phyloP scores from a whole-genome alignment of 1,140 invertebrate genomes.

The Chelonus insularis region DNA sequence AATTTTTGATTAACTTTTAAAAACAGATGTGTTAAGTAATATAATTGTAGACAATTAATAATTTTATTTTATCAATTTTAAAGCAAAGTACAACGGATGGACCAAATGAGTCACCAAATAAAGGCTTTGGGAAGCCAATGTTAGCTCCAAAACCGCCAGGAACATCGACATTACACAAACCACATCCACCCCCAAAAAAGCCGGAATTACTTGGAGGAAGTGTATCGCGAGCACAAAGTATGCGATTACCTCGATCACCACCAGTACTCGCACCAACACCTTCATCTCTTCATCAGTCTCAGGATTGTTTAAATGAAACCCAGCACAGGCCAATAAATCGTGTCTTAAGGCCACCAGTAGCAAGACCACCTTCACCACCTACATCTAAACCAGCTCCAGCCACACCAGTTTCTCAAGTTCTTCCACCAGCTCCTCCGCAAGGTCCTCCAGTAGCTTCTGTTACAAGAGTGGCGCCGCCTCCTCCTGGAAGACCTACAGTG shows the following conservation, averaged over 20 bases:
- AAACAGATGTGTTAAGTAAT: too few species aligned
- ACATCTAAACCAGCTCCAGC: constrained; percentile 37
- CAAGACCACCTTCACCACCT: constrained; percentile 56
- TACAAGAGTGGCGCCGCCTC: constrained; percentile 47
- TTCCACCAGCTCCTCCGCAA: constrained; percentile 17
- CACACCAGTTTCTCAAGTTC: background rate
- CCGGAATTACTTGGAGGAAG: constrained; percentile 44
- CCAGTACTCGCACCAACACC: constrained; percentile 53
- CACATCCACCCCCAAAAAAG: constrained; percentile 60
- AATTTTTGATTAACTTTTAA: too few species aligned
- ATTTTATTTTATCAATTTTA: too few species aligned
- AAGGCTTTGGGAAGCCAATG: constrained; percentile 59
- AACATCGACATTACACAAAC: constrained; percentile 47
- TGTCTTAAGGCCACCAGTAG: constrained; percentile 49
- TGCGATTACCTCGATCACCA: constrained; percentile 60
- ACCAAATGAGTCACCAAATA: constrained; percentile 21
- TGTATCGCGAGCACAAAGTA: constrained; percentile 62
- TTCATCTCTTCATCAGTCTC: constrained; percentile 60
- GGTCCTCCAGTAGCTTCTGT: constrained; percentile 8
- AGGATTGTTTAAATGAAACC: constrained; percentile 57
- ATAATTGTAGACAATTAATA: too few species aligned
- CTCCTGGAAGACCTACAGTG: constrained; percentile 45
- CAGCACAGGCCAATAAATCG: constrained; percentile 45
- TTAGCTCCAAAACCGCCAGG: constrained; percentile 61
- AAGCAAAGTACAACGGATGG: background rate